Base-by-base conservation (phyloP, 1,140 invertebrate species). In the Copidosoma floridanum region DNA sequence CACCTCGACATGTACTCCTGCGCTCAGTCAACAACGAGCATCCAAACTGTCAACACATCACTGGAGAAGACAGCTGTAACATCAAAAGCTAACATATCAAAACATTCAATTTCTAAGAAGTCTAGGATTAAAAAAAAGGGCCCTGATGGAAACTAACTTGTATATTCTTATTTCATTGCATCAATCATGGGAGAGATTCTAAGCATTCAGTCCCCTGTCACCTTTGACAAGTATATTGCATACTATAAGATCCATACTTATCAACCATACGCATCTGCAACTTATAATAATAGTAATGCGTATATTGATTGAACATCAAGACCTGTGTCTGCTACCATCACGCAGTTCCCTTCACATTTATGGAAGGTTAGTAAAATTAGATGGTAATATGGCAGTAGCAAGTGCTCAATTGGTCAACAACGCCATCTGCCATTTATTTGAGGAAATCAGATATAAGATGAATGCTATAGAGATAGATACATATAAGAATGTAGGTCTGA, bases 401-500 rank as follows among this genome's bases (percentile, higher is more conserved):
- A 24, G 10, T 23, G 24, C 35, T 38, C 21, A 11, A 14, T 6
- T 38, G 14, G 16, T 27, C 11, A 54, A 37, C 1, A 32, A 32
- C 8, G 32, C 16, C 1, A 46, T 46, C 7, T 55, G 67, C 14
- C 71, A 71, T 69, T 51, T 80, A 6, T 80, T 81, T 67, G 69
- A 74, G 53, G 72, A 77, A 55, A 77, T 79, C 14, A 57, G 74
- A 46, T 79, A 78, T 65, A 72, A 77, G 67, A 11, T 79, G 8
- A 46, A 79, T 66, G 75, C 72, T 26, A 63, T 76, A 2, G 75
- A 76, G 66, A 74, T 82, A 55, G 76, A 83, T 72, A 55, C 66
- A 38, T 68, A 64, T 53, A 73, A 72, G 70, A 73, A 75, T 67
- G 66, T 72, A 3, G 77, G 77, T 32, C 65, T 77, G 4, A 74